A percentile compares a stretch with the other conserved stretches of the same genome.
These are phyloP conservation scores for Ibidorhyncha struthersii DNA, from an alignment of 2,113 vertebrate species.

Conservation along the genomic window DNA sequence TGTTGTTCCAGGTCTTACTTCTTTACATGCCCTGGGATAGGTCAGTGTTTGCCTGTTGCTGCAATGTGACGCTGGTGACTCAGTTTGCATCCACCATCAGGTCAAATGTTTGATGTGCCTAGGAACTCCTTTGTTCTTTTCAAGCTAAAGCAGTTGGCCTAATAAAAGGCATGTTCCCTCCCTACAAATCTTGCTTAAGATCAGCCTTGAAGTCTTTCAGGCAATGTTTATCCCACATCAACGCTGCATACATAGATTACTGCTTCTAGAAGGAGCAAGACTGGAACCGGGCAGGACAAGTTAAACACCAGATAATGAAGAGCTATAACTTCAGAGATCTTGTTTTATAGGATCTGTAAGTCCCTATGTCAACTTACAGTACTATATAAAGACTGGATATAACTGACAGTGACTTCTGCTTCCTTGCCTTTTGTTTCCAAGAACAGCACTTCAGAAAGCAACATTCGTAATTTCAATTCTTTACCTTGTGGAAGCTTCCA, in stretches of 20 bases:
- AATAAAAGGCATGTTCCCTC: neutral
- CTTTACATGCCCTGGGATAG: neutral
- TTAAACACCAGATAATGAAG: neutral
- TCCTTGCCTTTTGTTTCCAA: neutral
- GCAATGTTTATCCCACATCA: neutral
- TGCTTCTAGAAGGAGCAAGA: neutral
- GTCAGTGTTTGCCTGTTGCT: neutral
- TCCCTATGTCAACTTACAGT: neutral
- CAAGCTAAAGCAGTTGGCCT: neutral
- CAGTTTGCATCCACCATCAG: neutral
- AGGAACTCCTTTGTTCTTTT: neutral
- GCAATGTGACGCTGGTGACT: neutral
- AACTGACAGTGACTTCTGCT: neutral
- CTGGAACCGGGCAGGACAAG: neutral
- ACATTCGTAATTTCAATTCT: neutral
- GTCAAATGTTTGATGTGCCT: neutral
- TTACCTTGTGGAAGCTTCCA: constrained; percentile 99
- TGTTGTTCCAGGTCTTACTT: neutral
- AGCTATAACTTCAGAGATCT: neutral
- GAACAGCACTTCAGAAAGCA: constrained; percentile 2
- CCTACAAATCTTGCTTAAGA: neutral
- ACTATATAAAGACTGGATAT: neutral
- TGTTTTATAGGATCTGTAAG: neutral
- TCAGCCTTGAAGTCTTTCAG: neutral
- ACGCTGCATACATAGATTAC: neutral